Evolutionary conservation across 2,113 vertebrate genomes (phyloP).

Genomic region (Brachirus orientalis): DNA sequence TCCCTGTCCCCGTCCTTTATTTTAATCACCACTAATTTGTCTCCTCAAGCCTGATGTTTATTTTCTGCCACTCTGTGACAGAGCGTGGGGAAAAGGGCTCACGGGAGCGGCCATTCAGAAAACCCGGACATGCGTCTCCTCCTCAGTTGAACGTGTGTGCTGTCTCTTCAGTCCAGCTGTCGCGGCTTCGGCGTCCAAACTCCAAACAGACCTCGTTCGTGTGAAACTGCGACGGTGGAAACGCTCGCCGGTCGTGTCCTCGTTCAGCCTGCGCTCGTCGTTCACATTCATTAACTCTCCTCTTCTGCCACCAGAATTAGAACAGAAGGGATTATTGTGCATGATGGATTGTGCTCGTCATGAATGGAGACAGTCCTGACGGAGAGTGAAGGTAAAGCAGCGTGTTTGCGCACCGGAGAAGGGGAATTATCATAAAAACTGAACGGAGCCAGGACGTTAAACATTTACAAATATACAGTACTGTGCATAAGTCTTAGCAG

Average conservation of each 20-base stretch:
- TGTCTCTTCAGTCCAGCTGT: slow-evolving; percentile 43
- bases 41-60: background rate
- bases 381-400: too few relatives aligned
- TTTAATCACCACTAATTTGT: slow-evolving; percentile 27
- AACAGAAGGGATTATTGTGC: background rate
- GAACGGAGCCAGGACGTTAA: too few relatives aligned
- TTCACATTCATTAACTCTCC: too few relatives aligned
- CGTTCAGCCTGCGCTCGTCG: too few relatives aligned
- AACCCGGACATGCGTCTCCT: slow-evolving; percentile 58
- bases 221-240: too few relatives aligned
- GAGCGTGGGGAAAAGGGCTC: slow-evolving; percentile 14
- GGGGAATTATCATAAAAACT: too few relatives aligned
- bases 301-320: slow-evolving; percentile 8
- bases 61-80: too few relatives aligned
- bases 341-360: background rate
- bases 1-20: too few relatives aligned
- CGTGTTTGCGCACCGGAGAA: too few relatives aligned
- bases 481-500: too few relatives aligned
- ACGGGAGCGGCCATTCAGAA: slow-evolving; percentile 64
- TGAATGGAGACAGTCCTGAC: background rate
- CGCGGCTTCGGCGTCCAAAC: slow-evolving; percentile 25
- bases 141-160: slow-evolving; percentile 20
- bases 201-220: slow-evolving; percentile 20
- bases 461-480: too few relatives aligned
- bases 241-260: slow-evolving; percentile 3